Evolutionary conservation across 2,113 vertebrate genomes (phyloP).

Genomic region (Epinephelus cyanopodus): DNA sequence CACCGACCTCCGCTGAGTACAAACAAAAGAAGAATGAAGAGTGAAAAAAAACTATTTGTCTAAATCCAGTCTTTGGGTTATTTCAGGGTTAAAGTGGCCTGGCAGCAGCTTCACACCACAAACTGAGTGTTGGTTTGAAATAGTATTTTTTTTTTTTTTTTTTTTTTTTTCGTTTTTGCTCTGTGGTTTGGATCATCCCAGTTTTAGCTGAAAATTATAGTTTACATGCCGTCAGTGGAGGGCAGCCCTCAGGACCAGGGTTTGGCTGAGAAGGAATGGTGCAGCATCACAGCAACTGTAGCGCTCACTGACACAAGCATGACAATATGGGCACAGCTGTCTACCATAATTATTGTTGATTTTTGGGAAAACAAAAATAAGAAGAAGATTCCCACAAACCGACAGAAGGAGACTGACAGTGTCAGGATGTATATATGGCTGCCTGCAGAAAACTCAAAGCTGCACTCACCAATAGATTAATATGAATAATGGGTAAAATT

Average conservation of each 20-base stretch:
- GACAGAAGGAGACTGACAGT: background rate
- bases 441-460: background rate
- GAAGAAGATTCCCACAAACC: background rate
- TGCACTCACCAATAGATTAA: background rate
- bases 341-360: background rate
- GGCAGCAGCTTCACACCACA: slow-evolving; percentile 13
- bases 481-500: background rate
- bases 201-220: slow-evolving; percentile 56
- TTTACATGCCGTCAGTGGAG: slow-evolving; percentile 18
- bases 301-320: background rate
- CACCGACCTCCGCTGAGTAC: background rate
- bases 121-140: slow-evolving; percentile 18
- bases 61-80: slow-evolving; percentile 21
- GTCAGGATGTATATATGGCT: background rate
- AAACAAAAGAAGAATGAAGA: slow-evolving; percentile 8
- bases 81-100: slow-evolving; percentile 26
- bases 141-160: slow-evolving; percentile 10
- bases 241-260: slow-evolving; percentile 1
- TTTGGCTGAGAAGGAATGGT: slow-evolving; percentile 13
- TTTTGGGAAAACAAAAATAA: background rate
- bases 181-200: slow-evolving; percentile 37
- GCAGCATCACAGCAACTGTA: background rate
- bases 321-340: slow-evolving; percentile 2
- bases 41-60: slow-evolving; percentile 16
- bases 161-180: background rate